Base-by-base conservation (phyloP, 2,113 vertebrate species). In the Ascaphus truei region DNA sequence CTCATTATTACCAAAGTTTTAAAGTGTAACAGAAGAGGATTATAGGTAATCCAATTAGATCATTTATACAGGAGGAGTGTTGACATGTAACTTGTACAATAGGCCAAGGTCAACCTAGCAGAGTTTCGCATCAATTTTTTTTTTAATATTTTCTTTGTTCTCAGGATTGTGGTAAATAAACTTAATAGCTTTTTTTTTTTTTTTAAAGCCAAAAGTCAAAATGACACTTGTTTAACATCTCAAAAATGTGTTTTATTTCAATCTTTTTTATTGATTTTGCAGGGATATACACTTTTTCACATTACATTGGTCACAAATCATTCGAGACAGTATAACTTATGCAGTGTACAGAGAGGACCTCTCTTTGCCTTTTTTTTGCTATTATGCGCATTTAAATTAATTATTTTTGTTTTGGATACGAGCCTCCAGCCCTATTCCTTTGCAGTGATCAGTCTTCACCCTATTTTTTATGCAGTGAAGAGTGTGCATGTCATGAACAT, bases 1-100 rank as follows among this genome's bases (percentile, higher is more conserved):
- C 74, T 82, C 81, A 85, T 86, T 91, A 80, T 86, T 85, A 72
- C 22, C 79, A 74, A 71, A 74, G 39, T 74, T 76, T 68, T 52
- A 39, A 52, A 39, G 12, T 52, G 27, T 50, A 36, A 7, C 74
- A 55, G 75, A 43, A 16, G 2, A 20, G 34, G 22, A 15, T 39
- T 59, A 39, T 41, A 59, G 36, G 57, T 59, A 59, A 59, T 59
- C 12, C 23, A 39, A 39, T 59, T 25, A 59, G 57, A 36, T 16
- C 57, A 59, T 59, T 39, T 18, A 53, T 53, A 53, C 29, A 27
- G 23, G n/a, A n/a, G 63, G 68, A 81, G 80, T 73, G 75, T 76
- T 83, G 76, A 63, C 76, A 74, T 72, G 45, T 45, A 61, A 72
- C 33, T 41, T 75, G 27, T 79, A 77, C 1, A 0, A 68, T 75